Percentiles rank a stretch among this genome's conserved stretches.
These are phyloP conservation scores for Acanthornis magna DNA, from an alignment of 2,797 vertebrate species.

Conservation along the genomic window DNA sequence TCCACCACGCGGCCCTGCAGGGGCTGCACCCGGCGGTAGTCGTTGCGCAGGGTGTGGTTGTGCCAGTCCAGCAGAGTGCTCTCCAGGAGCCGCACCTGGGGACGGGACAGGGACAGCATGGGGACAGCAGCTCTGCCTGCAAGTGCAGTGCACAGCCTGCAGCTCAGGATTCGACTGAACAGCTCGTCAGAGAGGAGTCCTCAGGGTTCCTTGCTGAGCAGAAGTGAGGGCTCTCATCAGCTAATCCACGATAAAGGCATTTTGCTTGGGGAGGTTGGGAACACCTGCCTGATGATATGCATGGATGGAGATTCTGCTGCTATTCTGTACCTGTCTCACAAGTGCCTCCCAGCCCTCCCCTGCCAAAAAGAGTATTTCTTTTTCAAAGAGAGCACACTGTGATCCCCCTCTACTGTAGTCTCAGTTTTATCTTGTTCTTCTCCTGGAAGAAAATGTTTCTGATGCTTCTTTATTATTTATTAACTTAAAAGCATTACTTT, in stretches of 20 bases:
- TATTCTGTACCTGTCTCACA: neutral
- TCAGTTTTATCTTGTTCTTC: neutral
- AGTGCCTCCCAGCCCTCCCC: neutral
- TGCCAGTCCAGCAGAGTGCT: conserved; percentile 82
- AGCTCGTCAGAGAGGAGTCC: neutral
- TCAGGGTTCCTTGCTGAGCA: neutral
- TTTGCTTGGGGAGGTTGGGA: neutral
- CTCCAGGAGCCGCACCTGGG: conserved; percentile 85
- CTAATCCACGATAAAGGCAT: neutral
- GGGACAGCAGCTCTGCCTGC: neutral
- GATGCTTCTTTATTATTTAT: neutral
- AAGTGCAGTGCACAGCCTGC: accelerated
- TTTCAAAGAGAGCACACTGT: neutral
- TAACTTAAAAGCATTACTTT: neutral
- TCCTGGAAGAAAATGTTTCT: neutral
- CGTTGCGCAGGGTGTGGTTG: conserved; percentile 83
- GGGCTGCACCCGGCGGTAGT: conserved; percentile 85
- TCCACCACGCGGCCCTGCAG: conserved; percentile 83
- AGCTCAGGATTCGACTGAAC: neutral
- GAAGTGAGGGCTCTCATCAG: neutral
- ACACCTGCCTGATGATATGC: neutral
- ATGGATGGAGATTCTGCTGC: neutral
- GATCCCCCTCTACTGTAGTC: neutral
- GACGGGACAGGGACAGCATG: neutral
- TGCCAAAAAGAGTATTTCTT: neutral